Evolutionary conservation across 2,113 vertebrate genomes (phyloP), one percentile per base, ranked within the genome.

Genomic region (Heliornis fulica): DNA sequence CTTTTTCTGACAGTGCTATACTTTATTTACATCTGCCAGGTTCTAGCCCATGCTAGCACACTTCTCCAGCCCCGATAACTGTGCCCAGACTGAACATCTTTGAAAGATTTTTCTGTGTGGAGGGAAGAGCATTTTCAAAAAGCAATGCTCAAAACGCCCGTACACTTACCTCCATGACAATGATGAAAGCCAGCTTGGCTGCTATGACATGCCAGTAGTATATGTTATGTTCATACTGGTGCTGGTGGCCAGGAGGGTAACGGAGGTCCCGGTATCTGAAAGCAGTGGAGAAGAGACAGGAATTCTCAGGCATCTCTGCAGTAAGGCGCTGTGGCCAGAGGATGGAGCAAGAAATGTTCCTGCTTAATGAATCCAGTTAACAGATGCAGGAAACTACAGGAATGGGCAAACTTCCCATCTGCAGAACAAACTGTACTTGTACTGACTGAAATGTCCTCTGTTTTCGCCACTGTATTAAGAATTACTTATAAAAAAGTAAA

Each of bases 191-290:
- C 97, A 99, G 97, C 96, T 99, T 99, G 96, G 99, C 99, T 72
- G 99, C 99, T 11, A 98, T 98, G 89, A 99, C 99, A 2, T 99
- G 99, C 99, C 99, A 99, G 83, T 99, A 99, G 91, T 98, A 98
- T n/a, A 98, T 98, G 45, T 98, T 99, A 95, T 98, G 95, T 90
- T 99, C 97, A 29, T 99, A 99, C 4, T 99, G 91, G 38, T 98
- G 98, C 25, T 71, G 96, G 83, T 99, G 98, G 6, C 98, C 99
- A 2, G 99, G 98, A 41, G 99, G 98, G 85, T 98, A 98, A 70
- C 99, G 98, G 83, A 99, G 98, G 94, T 99, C 99, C 56, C 99
- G 98, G 95, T 99, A 99, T 40, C 99, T 99, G 77, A 76, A 97
- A 90, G 92, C 65, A 87, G 81, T 0, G 9, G 0, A 13, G 48